phyloP scores from a whole-genome alignment of 2,888 invertebrate genomes.

The Arge pagana region DNA sequence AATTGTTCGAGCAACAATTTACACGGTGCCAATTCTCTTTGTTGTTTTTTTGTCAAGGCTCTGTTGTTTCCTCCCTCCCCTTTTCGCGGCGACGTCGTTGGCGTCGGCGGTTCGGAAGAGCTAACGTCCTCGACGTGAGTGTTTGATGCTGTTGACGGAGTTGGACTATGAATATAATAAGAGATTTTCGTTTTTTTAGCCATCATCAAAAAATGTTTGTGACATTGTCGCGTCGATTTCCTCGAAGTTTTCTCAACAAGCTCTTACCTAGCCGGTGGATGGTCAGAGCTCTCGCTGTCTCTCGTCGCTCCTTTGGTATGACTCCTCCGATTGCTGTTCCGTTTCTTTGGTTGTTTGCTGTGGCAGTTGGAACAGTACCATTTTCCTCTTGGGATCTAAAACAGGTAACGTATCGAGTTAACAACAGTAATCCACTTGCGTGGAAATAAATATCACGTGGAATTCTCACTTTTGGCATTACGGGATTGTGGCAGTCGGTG shows the following conservation, averaged over 20 bases:
- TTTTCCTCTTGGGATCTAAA: constrained; percentile 77
- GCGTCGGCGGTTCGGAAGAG: constrained; percentile 59
- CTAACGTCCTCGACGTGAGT: constrained; percentile 56
- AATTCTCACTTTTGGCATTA: constrained; percentile 70
- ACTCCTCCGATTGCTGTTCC: constrained; percentile 57
- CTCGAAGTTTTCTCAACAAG: constrained; percentile 5
- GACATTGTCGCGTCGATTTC: not conserved
- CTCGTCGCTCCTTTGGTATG: constrained; percentile 60
- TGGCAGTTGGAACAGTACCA: constrained; percentile 91
- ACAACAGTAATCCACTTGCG: not conserved
- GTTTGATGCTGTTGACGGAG: constrained; percentile 57
- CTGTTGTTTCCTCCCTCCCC: constrained; percentile 57
- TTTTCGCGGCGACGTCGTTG: constrained; percentile 54
- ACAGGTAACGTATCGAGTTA: not conserved
- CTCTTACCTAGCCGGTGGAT: constrained; percentile 62
- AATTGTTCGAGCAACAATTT: constrained; percentile 83
- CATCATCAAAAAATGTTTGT: constrained; percentile 15
- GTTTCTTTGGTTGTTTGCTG: constrained; percentile 75
- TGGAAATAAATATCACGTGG: constrained; percentile 42
- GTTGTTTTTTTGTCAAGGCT: constrained; percentile 68
- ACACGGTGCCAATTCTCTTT: constrained; percentile 80
- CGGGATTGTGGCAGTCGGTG: constrained; percentile 90
- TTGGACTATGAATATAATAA: constrained; percentile 48
- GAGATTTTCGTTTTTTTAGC: constrained; percentile 4
- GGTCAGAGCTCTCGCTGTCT: constrained; percentile 64